phyloP scores from a whole-genome alignment of 1,140 invertebrate genomes.

The Panagrolaimus sp. region DNA sequence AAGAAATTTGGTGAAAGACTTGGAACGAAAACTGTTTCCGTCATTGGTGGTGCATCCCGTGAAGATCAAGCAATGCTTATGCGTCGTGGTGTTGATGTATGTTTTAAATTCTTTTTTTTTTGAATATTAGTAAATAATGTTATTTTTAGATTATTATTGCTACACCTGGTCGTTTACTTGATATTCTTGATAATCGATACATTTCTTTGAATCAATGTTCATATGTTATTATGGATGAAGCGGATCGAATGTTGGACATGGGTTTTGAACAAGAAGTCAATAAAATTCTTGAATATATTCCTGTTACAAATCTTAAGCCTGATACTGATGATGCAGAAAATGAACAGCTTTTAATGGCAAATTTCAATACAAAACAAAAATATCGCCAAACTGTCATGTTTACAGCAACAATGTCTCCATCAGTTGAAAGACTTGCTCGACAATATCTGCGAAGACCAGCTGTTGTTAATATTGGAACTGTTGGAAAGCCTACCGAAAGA shows the following conservation, averaged over 20 bases:
- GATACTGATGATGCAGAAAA: constrained; percentile 97
- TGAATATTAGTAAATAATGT: constrained; percentile 15
- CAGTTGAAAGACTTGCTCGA: constrained; percentile 88
- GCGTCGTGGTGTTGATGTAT: constrained; percentile 85
- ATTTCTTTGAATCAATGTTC: constrained; percentile 87
- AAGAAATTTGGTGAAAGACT: constrained; percentile 91
- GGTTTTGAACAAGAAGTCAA: constrained; percentile 97
- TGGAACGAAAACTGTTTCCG: constrained; percentile 89
- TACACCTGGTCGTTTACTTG: constrained; percentile 95
- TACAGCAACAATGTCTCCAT: constrained; percentile 97
- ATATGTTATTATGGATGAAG: constrained; percentile 69
- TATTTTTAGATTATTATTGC: constrained; percentile 85
- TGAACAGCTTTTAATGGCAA: constrained; percentile 78
- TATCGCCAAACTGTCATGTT: constrained; percentile 99
- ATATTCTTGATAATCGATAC: constrained; percentile 96
- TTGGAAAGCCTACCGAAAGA: constrained; percentile 92
- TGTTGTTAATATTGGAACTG: constrained; percentile 83
- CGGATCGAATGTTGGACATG: constrained; percentile 97
- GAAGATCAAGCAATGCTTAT: constrained; percentile 97
- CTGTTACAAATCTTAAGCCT: constrained; percentile 94
- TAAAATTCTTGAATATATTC: constrained; percentile 96
- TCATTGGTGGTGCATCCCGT: constrained; percentile 91
- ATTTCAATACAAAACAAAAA: constrained; percentile 85
- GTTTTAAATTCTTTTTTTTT: constrained; percentile 18
- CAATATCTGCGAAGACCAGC: constrained; percentile 89